Evolutionary conservation across 2,113 vertebrate species (phyloP).

Genomic region (Pongo abelii): DNA sequence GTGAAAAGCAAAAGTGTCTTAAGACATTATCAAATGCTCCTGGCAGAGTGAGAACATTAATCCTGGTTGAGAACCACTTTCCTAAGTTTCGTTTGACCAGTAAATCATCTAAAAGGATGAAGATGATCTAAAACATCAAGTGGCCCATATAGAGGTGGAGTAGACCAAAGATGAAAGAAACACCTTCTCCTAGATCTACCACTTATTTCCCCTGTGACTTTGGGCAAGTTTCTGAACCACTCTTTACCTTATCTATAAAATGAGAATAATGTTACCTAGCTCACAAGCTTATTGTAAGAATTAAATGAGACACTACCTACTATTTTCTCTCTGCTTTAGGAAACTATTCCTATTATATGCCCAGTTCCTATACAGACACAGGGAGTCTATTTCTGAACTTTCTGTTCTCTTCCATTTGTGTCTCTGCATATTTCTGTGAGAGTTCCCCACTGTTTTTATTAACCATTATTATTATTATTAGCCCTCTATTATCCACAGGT

Average conservation of each 20-base stretch:
- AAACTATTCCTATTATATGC: constrained; percentile 8
- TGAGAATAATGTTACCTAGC: not conserved
- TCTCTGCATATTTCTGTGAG: not conserved
- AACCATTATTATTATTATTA: not conserved
- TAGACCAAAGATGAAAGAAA: not conserved
- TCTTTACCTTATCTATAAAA: constrained; percentile 16
- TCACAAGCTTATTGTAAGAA: constrained; percentile 1
- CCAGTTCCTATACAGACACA: not conserved
- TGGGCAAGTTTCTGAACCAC: not conserved
- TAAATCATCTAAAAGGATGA: not conserved
- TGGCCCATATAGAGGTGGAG: not conserved
- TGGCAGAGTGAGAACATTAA: not conserved
- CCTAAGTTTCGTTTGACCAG: not conserved
- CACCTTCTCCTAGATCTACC: not conserved
- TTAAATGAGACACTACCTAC: not conserved
- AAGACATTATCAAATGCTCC: not conserved
- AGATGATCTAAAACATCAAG: not conserved
- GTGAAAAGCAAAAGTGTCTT: not conserved
- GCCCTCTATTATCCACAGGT: not conserved
- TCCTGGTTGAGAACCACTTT: not conserved
- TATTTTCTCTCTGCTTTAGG: not conserved
- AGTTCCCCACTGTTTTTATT: not conserved
- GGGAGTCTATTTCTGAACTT: not conserved
- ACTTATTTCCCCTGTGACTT: not conserved
- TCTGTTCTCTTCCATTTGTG: not conserved